phyloP scores from a whole-genome alignment of 2,797 vertebrate species.

The Enoplosus armatus region DNA sequence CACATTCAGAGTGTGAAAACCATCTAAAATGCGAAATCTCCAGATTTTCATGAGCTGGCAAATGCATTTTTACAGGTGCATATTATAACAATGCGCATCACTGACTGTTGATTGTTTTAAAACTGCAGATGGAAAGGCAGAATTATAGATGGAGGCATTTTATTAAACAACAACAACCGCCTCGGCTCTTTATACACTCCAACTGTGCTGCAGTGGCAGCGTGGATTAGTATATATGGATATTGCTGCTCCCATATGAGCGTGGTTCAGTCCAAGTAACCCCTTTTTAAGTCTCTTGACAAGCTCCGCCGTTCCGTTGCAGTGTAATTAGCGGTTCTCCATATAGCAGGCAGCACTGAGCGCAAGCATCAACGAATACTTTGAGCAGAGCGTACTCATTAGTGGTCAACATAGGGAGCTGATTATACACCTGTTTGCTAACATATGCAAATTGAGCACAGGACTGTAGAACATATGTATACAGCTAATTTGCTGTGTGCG shows the following conservation, averaged over 20 bases:
- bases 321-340: slow-evolving; percentile 37
- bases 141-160: not conserved
- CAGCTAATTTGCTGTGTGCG: slow-evolving; percentile 3
- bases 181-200: not conserved
- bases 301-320: slow-evolving; percentile 19
- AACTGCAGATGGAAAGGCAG: not conserved
- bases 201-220: not conserved
- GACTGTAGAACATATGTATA: slow-evolving; percentile 9
- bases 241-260: slow-evolving; percentile 16
- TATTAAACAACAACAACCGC: not conserved
- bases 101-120: not conserved
- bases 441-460: slow-evolving; percentile 17
- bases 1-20: not conserved
- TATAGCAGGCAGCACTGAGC: slow-evolving; percentile 16
- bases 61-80: not conserved
- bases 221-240: slow-evolving; percentile 6
- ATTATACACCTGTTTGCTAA: slow-evolving; percentile 45
- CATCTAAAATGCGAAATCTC: not conserved
- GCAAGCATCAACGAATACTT: slow-evolving; percentile 25
- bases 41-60: not conserved
- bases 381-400: slow-evolving; percentile 31
- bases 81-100: not conserved
- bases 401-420: slow-evolving; percentile 15
- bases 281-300: slow-evolving; percentile 20
- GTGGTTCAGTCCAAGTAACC: slow-evolving; percentile 23